Evolutionary conservation across 2,797 vertebrate genomes (phyloP).

Genomic region (Halcyon chelicuti): DNA sequence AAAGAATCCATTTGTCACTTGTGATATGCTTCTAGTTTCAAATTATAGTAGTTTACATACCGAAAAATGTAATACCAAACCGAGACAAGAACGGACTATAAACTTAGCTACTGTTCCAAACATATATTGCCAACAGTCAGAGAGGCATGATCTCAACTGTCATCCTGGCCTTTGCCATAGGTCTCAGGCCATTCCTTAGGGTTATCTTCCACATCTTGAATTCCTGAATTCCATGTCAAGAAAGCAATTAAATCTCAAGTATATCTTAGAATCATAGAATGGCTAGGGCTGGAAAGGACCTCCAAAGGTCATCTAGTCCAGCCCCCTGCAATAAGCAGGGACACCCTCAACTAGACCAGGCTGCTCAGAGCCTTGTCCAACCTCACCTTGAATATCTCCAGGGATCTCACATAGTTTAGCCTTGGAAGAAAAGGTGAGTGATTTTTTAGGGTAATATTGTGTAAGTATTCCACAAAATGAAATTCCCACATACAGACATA

Average conservation of each 20-base stretch:
- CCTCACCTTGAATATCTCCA: too few species aligned
- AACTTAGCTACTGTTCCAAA: neutral
- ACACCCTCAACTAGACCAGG: too few species aligned
- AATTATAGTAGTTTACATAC: neutral
- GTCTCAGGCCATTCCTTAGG: neutral
- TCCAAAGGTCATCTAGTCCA: too few species aligned
- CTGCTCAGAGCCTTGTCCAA: too few species aligned
- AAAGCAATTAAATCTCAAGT: neutral
- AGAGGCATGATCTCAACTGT: neutral
- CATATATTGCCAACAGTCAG: neutral
- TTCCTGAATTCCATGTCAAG: neutral
- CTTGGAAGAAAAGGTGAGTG: rapidly evolving
- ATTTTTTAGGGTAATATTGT: neutral
- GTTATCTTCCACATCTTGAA: neutral
- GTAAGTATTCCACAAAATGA: neutral
- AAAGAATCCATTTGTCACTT: neutral
- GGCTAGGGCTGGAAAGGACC: too few species aligned
- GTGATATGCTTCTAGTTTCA: neutral
- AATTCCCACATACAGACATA: neutral
- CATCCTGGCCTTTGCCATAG: neutral
- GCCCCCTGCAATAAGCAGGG: too few species aligned
- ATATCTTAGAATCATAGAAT: too few species aligned
- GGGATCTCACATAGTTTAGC: neutral
- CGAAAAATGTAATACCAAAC: neutral
- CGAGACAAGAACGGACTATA: neutral